Conservation (phyloP, 2,888 invertebrate genomes). For the Drosophila neonasuta region DNA sequence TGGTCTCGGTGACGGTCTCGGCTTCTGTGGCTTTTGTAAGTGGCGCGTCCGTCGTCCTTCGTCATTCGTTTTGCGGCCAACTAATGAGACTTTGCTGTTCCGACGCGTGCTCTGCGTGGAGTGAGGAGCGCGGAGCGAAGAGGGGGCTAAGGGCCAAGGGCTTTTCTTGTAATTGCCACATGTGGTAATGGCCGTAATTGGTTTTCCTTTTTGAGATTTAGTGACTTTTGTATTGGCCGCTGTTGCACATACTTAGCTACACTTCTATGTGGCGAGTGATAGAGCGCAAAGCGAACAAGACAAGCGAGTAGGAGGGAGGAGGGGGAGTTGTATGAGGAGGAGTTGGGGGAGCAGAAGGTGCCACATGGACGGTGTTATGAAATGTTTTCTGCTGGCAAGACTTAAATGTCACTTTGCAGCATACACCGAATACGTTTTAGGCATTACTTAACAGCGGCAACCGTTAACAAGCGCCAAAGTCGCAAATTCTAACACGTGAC, state of each 20-base stretch:
- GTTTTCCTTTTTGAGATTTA: conserved; percentile 75
- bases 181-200: conserved; percentile 75
- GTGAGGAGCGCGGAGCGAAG: conserved; percentile 1
- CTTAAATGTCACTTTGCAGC: conserved; percentile 66
- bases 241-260: conserved; percentile 33
- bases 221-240: conserved; percentile 70
- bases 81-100: conserved; percentile 75
- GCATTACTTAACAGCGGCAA: conserved; percentile 68
- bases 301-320: neutral
- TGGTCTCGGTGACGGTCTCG: conserved; percentile 14
- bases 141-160: conserved; percentile 3
- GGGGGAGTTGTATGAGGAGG: neutral
- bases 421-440: conserved; percentile 73
- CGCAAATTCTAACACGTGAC: conserved; percentile 77
- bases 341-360: neutral
- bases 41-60: conserved; percentile 35
- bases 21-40: conserved; percentile 24
- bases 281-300: conserved; percentile 2
- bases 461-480: conserved; percentile 75
- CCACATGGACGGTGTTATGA: conserved; percentile 38
- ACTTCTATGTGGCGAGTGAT: conserved; percentile 2
- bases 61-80: conserved; percentile 61
- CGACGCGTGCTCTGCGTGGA: conserved; percentile 47
- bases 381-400: conserved; percentile 49
- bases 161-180: conserved; percentile 72